phyloP scores from a whole-genome alignment of 2,888 invertebrate genomes.

The Keiferia lycopersicella region DNA sequence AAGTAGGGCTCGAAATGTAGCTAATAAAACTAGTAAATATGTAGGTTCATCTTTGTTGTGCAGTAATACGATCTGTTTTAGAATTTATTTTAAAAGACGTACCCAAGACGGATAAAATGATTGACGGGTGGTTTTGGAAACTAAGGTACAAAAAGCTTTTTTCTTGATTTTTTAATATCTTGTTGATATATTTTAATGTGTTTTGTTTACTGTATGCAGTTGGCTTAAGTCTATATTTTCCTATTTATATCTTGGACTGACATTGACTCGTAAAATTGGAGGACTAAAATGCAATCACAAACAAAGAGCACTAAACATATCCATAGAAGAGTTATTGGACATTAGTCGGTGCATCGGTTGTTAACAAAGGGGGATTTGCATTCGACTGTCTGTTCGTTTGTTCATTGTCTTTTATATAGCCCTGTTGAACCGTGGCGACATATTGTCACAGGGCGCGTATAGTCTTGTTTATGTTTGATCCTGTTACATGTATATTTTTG shows the following conservation, averaged over 20 bases:
- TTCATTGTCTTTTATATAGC: conserved; percentile 14
- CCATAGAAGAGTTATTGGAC: conserved; percentile 13
- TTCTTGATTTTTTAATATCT: no score
- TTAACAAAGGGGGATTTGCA: conserved; percentile 22
- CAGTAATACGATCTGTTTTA: no score
- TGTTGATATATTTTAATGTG: no score
- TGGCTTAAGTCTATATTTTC: not conserved
- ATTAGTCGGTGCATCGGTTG: conserved; percentile 11
- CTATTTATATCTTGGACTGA: not conserved
- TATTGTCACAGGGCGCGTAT: not conserved
- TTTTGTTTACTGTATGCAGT: no score
- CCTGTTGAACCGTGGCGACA: conserved; percentile 16
- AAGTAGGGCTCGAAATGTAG: no score
- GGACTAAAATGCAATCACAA: not conserved
- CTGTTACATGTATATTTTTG: not conserved
- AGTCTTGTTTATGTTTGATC: conserved; percentile 4
- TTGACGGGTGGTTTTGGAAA: no score
- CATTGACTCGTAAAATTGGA: no score
- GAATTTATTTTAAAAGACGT: no score
- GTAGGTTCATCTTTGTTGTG: no score
- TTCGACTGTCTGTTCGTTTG: conserved; percentile 10
- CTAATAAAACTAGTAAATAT: no score
- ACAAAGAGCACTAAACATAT: not conserved
- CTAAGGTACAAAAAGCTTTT: no score
- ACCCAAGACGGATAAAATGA: no score